Base-by-base conservation (phyloP, 2,888 invertebrate genomes). In the Kryphioiulus occultus region DNA sequence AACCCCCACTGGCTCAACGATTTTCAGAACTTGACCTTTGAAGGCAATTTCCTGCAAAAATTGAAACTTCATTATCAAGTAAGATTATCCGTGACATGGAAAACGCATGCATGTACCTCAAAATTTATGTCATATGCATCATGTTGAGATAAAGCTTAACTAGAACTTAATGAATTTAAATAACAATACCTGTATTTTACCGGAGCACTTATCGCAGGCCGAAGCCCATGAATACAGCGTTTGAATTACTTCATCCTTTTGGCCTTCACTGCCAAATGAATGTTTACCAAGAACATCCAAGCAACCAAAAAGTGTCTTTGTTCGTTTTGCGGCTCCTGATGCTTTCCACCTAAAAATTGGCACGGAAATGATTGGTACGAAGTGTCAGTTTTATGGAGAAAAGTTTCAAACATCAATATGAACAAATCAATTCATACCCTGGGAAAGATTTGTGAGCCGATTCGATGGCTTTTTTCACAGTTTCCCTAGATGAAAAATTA, bases 391-490 rank as follows among this genome's bases (percentile, higher is more conserved):
- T 68, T 68, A 68, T 26, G 68, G 9, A 68, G 26, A 7, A 26
- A 19, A 22, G n/a, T 68, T 68, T 7, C n/a, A 5, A 78, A 30
- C 0, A 59, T 59, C 59, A 68, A 0, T 22, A 68, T 2, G 68
- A 2, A 26, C 2, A 78, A 85, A 85, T n/a, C 1, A 35, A 35
- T 35, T 5, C 44, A 3, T 39, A 78, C 78, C 78, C 78, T 30
- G 78, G 78, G 30, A 78, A n/a, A 39, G 85, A 85, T 85, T 85
- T 85, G 10, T 39, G 85, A 39, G 44, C 39, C 39, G 39, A 22
- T 22, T 39, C 85, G n/a, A 85, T 39, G 1, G 85, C 39, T 85
- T 85, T 85, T 85, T 85, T 85, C n/a, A 85, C 39, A 44, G 39
- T 19, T 85, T 85, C 85, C 39, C 85, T 85, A 19, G 22, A 78